A percentile compares a stretch with the other conserved stretches of the same genome.
phyloP scores from a whole-genome alignment of 92 coral and sea anemone species.

The Actinostola sp. region DNA sequence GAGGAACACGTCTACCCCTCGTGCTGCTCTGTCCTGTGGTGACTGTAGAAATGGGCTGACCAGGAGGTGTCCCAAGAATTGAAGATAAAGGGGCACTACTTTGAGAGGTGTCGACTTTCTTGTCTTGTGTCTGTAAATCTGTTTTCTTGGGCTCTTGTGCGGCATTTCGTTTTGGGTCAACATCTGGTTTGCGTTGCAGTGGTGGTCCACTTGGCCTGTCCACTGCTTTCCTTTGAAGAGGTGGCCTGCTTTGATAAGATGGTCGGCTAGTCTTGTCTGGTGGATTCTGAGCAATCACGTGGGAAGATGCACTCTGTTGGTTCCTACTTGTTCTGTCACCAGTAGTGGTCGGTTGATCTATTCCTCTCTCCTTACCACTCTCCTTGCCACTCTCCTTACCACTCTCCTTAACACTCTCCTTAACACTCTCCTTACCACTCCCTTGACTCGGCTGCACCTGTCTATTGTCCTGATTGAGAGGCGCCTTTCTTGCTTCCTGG shows the following conservation, averaged over 20 bases:
- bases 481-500: neutral
- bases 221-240: slow-evolving; percentile 1
- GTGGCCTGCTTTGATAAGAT: slow-evolving; percentile 5
- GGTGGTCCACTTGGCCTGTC: neutral
- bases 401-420: no score
- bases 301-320: neutral
- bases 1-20: slow-evolving; percentile 37
- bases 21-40: slow-evolving; percentile 10
- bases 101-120: neutral
- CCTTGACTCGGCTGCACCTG: neutral
- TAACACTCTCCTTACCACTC: slow-evolving; percentile 1
- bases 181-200: neutral
- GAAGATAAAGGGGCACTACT: neutral
- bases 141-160: neutral
- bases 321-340: neutral
- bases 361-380: neutral
- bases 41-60: slow-evolving; percentile 10
- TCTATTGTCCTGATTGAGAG: neutral
- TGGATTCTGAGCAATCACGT: neutral
- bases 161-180: neutral
- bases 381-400: neutral
- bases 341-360: neutral
- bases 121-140: neutral
- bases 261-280: neutral
- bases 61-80: neutral